phyloP scores from a whole-genome alignment of 1,140 invertebrate genomes.

The Armadillidium nasatum region DNA sequence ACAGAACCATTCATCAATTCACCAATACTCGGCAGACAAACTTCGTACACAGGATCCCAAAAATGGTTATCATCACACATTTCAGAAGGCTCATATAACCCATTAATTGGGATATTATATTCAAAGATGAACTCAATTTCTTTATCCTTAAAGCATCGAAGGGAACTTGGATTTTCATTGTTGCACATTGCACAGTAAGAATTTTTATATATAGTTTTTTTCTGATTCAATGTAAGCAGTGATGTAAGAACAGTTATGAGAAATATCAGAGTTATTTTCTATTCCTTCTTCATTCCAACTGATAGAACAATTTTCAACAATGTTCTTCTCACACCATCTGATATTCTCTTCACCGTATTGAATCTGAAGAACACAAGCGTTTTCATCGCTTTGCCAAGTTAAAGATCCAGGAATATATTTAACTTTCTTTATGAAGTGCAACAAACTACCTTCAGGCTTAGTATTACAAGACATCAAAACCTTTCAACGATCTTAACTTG shows the following conservation, averaged over 20 bases:
- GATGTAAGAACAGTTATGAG: constrained; percentile 20
- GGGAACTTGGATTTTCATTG: constrained; percentile 9
- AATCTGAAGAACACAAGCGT: constrained; percentile 17
- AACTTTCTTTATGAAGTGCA: not conserved
- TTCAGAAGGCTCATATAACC: constrained; percentile 23
- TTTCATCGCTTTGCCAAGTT: not conserved
- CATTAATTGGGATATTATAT: constrained; percentile 16
- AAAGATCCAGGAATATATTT: not conserved
- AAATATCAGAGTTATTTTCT: not conserved
- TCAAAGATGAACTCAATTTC: not conserved
- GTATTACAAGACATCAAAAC: not conserved
- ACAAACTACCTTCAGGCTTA: not conserved
- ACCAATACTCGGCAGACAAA: constrained; percentile 17
- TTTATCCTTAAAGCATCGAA: constrained; percentile 23
- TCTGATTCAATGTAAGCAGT: constrained; percentile 26
- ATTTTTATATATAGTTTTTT: constrained; percentile 31
- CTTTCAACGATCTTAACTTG: not conserved
- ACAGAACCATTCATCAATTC: constrained; percentile 12
- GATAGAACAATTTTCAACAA: constrained; percentile 16
- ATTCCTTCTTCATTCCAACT: not conserved
- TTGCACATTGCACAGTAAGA: constrained; percentile 39
- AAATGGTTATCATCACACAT: constrained; percentile 35
- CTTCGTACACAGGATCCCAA: constrained; percentile 28
- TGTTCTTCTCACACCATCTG: constrained; percentile 17
- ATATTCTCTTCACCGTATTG: not conserved